These are phyloP conservation scores for Theristicus caerulescens DNA, from an alignment of 2,113 vertebrate species.

Conservation along the genomic window DNA sequence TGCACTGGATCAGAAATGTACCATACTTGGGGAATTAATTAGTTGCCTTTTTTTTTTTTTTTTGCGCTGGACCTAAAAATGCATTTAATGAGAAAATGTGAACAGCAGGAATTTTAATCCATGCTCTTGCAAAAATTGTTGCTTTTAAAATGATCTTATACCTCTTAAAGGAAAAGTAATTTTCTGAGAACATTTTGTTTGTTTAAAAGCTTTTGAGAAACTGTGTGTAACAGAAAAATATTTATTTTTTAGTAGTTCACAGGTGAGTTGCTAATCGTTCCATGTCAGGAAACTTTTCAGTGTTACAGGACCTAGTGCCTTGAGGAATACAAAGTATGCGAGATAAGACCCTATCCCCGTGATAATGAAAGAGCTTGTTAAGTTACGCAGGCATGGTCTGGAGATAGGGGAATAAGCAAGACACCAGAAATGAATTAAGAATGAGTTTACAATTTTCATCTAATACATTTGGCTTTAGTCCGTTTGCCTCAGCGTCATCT, in stretches of 20 bases:
- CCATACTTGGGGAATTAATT: not conserved
- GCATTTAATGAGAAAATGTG: not conserved
- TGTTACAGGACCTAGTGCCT: not conserved
- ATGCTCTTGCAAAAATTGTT: not conserved
- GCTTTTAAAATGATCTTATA: not conserved
- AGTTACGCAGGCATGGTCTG: not conserved
- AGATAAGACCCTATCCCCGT: not conserved
- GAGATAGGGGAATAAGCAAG: not conserved
- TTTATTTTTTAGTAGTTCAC: not conserved
- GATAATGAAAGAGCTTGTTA: not conserved
- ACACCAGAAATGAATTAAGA: not conserved
- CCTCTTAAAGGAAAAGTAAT: not conserved
- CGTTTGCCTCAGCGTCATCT: slow-evolving; percentile 75
- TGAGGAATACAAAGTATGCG: not conserved
- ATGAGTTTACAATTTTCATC: not conserved
- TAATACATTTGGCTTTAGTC: slow-evolving; percentile 49
- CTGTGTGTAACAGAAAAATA: not conserved
- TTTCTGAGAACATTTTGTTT: not conserved
- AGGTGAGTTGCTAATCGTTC: not conserved
- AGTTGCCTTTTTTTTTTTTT: not conserved
- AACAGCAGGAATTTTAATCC: not conserved
- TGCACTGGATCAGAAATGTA: not conserved
- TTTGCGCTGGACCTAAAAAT: not conserved
- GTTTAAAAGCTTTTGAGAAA: not conserved
- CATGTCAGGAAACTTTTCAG: not conserved